Evolutionary conservation across 2,113 vertebrate genomes (phyloP), one percentile per base, ranked within the genome.

Genomic region (Columba janthina): DNA sequence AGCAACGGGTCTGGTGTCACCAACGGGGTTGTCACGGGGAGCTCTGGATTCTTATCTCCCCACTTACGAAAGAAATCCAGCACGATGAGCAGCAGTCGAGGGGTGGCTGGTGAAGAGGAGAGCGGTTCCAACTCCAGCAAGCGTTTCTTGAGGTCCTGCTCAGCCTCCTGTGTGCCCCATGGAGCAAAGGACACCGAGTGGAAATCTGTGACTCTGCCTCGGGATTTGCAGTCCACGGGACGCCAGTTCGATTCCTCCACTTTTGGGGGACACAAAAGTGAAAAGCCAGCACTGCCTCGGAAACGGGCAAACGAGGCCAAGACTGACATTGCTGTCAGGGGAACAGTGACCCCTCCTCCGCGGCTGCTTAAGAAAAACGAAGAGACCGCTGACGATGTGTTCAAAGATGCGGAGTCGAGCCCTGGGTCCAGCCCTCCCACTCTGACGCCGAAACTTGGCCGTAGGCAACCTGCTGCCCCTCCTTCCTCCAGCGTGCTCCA

Each of bases 161-260:
- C 99, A 0, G 98, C 99, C 70, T 99, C 99, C 25, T 99, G 98
- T 5, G 96, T 99, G 96, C 98, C 98, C 25, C 98, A 98, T 0
- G 98, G 98, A 13, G 97, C 98, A 3, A 98, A 98, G 60, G 98
- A 99, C 94, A 98, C 97, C 0, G 99, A 99, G 85, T 99, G 99
- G 98, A 98, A 98, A 91, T 99, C 99, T 0, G 98, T 99, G 92
- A 99, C 99, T 0, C 98, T 99, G 90, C 99, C 99, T 2, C 98
- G 99, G 51, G 99, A 99, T 91, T 89, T 98, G 64, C 99, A 98
- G 93, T 99, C 98, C 89, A 95, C 97, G 0, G 97, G 97, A 5
- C 98, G 98, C 18, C 99, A 98, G 93, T 98, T 99, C 17, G 99
- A 99, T 86, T 98, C 99, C 1, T 98, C 98, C 75, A 99, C 99